Conservation (phyloP, 2,113 vertebrate species). For the Marmota monax region DNA sequence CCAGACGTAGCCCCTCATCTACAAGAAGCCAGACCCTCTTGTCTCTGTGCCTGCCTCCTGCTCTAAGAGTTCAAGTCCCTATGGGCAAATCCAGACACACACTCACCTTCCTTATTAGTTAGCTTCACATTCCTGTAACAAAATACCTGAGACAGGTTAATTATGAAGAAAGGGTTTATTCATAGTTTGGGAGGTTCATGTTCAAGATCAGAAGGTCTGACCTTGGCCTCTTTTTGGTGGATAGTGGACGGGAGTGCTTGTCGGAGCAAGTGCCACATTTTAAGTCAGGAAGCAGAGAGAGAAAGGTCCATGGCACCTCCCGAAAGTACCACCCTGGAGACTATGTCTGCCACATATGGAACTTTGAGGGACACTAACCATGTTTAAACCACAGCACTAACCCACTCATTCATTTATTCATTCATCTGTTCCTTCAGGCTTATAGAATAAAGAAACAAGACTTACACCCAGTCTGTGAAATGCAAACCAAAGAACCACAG, state of each 20-base stretch:
- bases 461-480: not conserved
- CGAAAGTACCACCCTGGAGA: not conserved
- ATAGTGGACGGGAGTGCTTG: not conserved
- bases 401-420: too few relatives aligned
- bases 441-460: not conserved
- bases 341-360: not conserved
- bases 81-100: fast-evolving
- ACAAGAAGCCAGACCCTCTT: too few relatives aligned
- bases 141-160: not conserved
- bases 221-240: not conserved
- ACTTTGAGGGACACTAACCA: not conserved
- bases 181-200: not conserved
- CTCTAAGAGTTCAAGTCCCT: not conserved
- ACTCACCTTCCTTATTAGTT: too few relatives aligned
- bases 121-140: not conserved
- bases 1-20: fast-evolving
- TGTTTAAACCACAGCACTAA: not conserved
- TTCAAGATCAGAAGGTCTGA: not conserved
- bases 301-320: not conserved
- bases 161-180: not conserved
- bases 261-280: too few relatives aligned
- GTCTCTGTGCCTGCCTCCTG: not conserved
- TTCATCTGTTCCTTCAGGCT: not conserved
- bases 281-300: not conserved
- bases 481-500: not conserved